A percentile compares a stretch with the other conserved stretches of the same genome.
Conservation (phyloP, 2,888 invertebrate genomes). For the Anagyrus pseudococci region DNA sequence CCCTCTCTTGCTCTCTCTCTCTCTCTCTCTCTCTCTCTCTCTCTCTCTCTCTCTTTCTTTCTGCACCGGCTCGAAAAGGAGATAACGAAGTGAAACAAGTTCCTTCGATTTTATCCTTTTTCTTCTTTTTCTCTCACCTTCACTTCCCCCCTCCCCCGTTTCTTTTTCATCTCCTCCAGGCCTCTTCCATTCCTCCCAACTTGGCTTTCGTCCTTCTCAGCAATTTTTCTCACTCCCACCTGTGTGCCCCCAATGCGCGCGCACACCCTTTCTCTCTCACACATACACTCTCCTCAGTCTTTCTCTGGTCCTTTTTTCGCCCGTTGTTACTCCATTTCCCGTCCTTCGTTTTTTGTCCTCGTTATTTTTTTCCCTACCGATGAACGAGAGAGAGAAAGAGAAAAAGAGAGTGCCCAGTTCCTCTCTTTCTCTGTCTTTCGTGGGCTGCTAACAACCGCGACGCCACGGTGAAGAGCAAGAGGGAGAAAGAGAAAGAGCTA, state of each 20-base stretch:
- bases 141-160: constrained; percentile 8
- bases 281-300: background rate
- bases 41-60: background rate
- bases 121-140: constrained; percentile 19
- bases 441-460: background rate
- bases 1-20: background rate
- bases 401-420: too few relatives aligned
- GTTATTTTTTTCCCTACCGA: constrained; percentile 22
- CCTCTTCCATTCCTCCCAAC: background rate
- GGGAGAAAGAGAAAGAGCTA: constrained; percentile 7
- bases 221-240: constrained; percentile 2
- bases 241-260: too few relatives aligned
- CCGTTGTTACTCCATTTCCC: constrained; percentile 26
- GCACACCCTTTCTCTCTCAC: background rate
- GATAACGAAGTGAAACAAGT: constrained; percentile 27
- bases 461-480: background rate
- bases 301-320: constrained; percentile 3
- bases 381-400: constrained; percentile 8
- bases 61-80: constrained; percentile 4
- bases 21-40: background rate
- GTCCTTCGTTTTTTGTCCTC: constrained; percentile 28
- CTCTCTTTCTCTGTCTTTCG: too few relatives aligned
- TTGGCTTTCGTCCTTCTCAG: constrained; percentile 14
- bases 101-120: constrained; percentile 23
- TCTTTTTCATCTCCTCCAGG: background rate